Evolutionary conservation across 1,140 invertebrate species (phyloP).

Genomic region (Drosophila nasuta): DNA sequence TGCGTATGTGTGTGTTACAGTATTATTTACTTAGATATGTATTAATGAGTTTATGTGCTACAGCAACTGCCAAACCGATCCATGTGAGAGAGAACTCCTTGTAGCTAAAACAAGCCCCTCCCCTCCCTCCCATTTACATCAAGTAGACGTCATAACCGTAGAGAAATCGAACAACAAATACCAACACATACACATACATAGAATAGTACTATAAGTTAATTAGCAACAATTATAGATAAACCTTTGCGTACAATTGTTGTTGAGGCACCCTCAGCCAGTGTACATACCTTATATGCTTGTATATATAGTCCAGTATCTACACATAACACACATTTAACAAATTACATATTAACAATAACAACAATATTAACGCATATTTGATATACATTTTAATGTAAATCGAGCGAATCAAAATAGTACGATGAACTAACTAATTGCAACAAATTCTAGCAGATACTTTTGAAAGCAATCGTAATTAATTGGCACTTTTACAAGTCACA

Average conservation of each 20-base stretch:
- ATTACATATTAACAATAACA: slow-evolving; percentile 4
- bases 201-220: slow-evolving; percentile 38
- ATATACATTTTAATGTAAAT: slow-evolving; percentile 43
- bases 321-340: slow-evolving; percentile 6
- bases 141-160: slow-evolving; percentile 39
- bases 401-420: slow-evolving; percentile 46
- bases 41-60: slow-evolving; percentile 53
- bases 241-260: slow-evolving; percentile 41
- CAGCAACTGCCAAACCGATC: slow-evolving; percentile 73
- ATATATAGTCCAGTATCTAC: slow-evolving; percentile 34
- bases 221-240: slow-evolving; percentile 49
- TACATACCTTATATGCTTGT: slow-evolving; percentile 46
- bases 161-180: slow-evolving; percentile 19
- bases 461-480: slow-evolving; percentile 15
- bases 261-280: slow-evolving; percentile 57
- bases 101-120: slow-evolving; percentile 32
- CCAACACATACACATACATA: slow-evolving; percentile 34
- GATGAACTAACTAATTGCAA: slow-evolving; percentile 37
- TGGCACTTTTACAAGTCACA: slow-evolving; percentile 11
- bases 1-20: slow-evolving; percentile 51
- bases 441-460: slow-evolving; percentile 20
- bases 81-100: slow-evolving; percentile 47
- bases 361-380: slow-evolving; percentile 23
- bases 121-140: slow-evolving; percentile 37
- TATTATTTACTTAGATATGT: slow-evolving; percentile 66